Evolutionary conservation across 2,888 invertebrate species (phyloP).

Genomic region (Drosophila nr. perissopoda): DNA sequence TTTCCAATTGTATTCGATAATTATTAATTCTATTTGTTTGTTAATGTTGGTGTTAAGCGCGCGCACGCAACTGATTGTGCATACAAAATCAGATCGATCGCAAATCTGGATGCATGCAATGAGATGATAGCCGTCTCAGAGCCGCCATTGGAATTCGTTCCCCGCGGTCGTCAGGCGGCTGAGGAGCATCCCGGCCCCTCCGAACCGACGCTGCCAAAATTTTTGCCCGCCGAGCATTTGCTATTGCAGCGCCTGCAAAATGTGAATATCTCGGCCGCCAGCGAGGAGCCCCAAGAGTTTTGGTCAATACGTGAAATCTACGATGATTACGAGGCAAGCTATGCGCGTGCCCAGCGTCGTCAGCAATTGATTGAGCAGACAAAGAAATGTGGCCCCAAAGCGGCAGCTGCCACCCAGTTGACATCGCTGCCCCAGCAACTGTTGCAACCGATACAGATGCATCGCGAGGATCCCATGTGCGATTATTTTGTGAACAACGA

Average conservation of each 20-base stretch:
- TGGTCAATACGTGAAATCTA: constrained; percentile 87
- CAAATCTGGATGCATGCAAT: constrained; percentile 96
- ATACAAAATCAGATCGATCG: constrained; percentile 59
- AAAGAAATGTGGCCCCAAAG: constrained; percentile 63
- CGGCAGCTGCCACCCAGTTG: constrained; percentile 48
- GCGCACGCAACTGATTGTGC: constrained; percentile 31
- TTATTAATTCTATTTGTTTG: neutral
- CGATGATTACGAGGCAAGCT: constrained; percentile 84
- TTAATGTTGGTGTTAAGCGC: constrained; percentile 22
- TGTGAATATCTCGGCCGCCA: constrained; percentile 89
- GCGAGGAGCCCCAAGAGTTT: constrained; percentile 85
- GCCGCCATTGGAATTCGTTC: constrained; percentile 96
- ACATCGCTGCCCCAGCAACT: constrained; percentile 59
- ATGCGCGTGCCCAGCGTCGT: constrained; percentile 56
- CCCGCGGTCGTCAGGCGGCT: constrained; percentile 93
- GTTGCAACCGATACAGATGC: constrained; percentile 36
- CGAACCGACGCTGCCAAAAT: constrained; percentile 85
- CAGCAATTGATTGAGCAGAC: constrained; percentile 61
- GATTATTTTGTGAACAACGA: constrained; percentile 87
- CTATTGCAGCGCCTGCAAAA: constrained; percentile 90
- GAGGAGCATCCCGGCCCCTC: constrained; percentile 91
- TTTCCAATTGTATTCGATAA: neutral
- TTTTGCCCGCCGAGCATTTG: constrained; percentile 87
- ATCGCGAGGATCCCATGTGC: constrained; percentile 76
- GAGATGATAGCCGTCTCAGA: constrained; percentile 95